Percentiles rank a stretch among this genome's conserved stretches.
These are phyloP conservation scores for Antigone vipio DNA, from an alignment of 2,113 vertebrate genomes.

Conservation along the genomic window DNA sequence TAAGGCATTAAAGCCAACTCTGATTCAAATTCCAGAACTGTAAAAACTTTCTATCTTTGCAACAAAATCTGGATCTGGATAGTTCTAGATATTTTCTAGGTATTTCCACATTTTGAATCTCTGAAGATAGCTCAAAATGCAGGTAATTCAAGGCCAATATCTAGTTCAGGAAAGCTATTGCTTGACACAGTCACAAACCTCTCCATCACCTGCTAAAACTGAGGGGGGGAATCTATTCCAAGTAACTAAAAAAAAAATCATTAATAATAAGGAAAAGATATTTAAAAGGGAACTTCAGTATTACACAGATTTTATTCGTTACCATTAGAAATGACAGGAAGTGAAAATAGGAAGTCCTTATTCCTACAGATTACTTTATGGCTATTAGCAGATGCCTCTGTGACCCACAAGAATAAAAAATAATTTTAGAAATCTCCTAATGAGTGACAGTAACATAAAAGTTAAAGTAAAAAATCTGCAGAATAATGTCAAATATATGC, in stretches of 20 bases:
- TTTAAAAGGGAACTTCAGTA: neutral
- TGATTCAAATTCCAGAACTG: neutral
- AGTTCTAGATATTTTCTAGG: neutral
- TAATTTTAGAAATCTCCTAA: neutral
- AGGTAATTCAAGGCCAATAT: neutral
- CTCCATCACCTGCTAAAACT: neutral
- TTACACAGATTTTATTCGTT: neutral
- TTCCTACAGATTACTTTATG: constrained; percentile 13
- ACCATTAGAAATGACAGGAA: constrained; percentile 14
- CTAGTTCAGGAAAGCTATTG: neutral
- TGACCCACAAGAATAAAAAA: constrained; percentile 13
- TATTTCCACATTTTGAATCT: neutral
- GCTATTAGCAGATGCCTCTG: constrained; percentile 31
- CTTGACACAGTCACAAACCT: neutral
- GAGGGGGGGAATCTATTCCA: neutral
- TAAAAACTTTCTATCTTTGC: neutral
- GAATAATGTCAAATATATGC: constrained; percentile 22
- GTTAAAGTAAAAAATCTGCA: constrained; percentile 29
- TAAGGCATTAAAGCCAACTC: neutral
- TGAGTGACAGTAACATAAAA: constrained; percentile 49
- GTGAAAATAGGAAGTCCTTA: constrained; percentile 31
- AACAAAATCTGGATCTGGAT: neutral
- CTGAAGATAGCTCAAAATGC: neutral
- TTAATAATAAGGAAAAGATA: neutral
- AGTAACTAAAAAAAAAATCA: neutral